Conservation (phyloP, 2,113 vertebrate species). For the Micromys minutus region DNA sequence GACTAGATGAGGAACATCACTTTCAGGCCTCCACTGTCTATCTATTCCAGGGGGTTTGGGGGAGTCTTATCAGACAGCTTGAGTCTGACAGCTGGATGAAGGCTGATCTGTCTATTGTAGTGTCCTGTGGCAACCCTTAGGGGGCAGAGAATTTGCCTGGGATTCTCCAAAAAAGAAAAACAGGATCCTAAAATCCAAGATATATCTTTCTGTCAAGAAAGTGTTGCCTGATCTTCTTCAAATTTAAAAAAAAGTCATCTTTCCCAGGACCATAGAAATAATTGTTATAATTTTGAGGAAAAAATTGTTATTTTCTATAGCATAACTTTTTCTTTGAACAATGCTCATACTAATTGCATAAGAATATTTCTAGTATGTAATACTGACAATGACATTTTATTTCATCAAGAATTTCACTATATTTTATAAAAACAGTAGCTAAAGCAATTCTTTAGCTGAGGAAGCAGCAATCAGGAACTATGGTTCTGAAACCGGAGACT, state of each 20-base stretch:
- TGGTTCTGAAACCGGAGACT: too few relatives aligned
- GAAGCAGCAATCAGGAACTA: neutral
- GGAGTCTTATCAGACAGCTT: neutral
- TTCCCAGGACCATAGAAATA: neutral
- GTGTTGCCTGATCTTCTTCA: neutral
- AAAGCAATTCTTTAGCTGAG: neutral
- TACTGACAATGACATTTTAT: neutral
- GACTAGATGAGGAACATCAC: neutral
- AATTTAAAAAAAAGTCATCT: neutral
- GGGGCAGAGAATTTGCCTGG: neutral
- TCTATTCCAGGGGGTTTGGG: neutral
- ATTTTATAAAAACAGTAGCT: neutral
- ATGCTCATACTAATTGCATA: neutral
- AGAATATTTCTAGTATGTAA: neutral
- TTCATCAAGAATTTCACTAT: neutral
- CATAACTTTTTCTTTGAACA: neutral
- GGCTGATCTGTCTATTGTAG: neutral
- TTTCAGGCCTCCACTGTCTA: neutral
- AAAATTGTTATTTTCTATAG: conserved; percentile 47
- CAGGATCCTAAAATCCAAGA: neutral
- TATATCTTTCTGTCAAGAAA: neutral
- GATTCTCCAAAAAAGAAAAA: neutral
- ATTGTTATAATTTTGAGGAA: conserved; percentile 31
- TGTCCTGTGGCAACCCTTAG: neutral
- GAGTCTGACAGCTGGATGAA: neutral